Percentiles rank a stretch among this genome's conserved stretches.
Evolutionary conservation across 1,140 invertebrate genomes (phyloP).

Genomic region (Trinorchestia longiramus): DNA sequence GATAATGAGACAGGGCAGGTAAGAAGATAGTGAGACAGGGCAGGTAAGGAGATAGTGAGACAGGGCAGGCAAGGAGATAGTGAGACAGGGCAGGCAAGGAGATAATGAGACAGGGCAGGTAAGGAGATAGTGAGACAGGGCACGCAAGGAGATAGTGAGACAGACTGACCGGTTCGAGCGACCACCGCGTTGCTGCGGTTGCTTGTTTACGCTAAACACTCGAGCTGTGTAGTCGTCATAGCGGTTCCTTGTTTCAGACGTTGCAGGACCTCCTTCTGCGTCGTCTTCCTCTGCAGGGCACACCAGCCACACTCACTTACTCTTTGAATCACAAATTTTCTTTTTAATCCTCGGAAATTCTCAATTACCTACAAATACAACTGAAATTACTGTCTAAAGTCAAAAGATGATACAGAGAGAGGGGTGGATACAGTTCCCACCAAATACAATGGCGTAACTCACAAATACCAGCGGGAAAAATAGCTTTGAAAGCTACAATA

Average conservation of each 20-base stretch:
- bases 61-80: too few relatives aligned
- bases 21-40: too few relatives aligned
- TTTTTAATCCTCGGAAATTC: not conserved
- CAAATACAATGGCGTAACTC: not conserved
- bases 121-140: too few relatives aligned
- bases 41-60: too few relatives aligned
- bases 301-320: not conserved
- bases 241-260: not conserved
- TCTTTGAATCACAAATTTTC: not conserved
- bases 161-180: not conserved
- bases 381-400: not conserved
- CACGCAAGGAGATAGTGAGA: not conserved
- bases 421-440: not conserved
- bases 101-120: too few relatives aligned
- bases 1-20: too few relatives aligned
- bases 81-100: too few relatives aligned
- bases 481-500: too few relatives aligned
- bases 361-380: too few relatives aligned
- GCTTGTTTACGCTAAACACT: conserved; percentile 13
- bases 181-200: conserved; percentile 14
- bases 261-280: not conserved
- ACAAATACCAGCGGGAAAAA: not conserved
- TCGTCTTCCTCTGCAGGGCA: not conserved
- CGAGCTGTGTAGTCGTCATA: not conserved
- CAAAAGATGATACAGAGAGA: not conserved